Base-by-base conservation (phyloP, 1,140 invertebrate species). In the Diorhabda carinulata region DNA sequence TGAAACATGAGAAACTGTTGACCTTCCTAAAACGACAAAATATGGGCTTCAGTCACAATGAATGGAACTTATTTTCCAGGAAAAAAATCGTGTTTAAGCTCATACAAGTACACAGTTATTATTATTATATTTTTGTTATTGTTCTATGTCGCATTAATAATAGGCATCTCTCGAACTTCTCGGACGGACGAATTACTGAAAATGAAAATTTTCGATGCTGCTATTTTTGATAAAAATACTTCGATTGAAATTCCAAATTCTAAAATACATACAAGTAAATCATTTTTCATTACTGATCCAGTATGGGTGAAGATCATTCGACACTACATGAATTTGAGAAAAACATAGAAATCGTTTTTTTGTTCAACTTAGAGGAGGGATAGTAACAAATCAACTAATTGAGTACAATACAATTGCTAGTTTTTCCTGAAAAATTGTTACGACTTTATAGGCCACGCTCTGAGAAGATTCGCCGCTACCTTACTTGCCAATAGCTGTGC, bases 1-100 rank as follows among this genome's bases (percentile, higher is more conserved):
- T 42, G 61, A 62, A 62, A 62, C 5, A 62, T 62, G 61, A 42
- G 40, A 62, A 62, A 62, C 61, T 62, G 9, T 42, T 62, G 40
- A 42, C 61, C 61, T 62, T 62, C 25, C 1, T 25, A 25, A 25
- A 25, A 25, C 25, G 25, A 25, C 25, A 25, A 25, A 25, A 25
- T 25, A 2, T 62, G 9, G 61, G n/a, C 61, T 62, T 10, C 2
- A 3, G 61, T 0, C 61, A 2, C 61, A 62, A 62, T 10, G 43
- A 62, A 62, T 62, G 0, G 2, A 40, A 62, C 61, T 10, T 42
- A 62, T 62, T 62, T 42, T 25, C 25, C 25, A 25, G 25, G 25
- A 25, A 25, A 25, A 25, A 25, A 41, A 5, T 4, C 10, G 25
- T 25, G 25, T 25, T 25, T 25, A 25, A 25, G 25, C 25, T 25